Base-by-base conservation (phyloP, 1,140 invertebrate species). In the Macrosteles quadrilineatus region DNA sequence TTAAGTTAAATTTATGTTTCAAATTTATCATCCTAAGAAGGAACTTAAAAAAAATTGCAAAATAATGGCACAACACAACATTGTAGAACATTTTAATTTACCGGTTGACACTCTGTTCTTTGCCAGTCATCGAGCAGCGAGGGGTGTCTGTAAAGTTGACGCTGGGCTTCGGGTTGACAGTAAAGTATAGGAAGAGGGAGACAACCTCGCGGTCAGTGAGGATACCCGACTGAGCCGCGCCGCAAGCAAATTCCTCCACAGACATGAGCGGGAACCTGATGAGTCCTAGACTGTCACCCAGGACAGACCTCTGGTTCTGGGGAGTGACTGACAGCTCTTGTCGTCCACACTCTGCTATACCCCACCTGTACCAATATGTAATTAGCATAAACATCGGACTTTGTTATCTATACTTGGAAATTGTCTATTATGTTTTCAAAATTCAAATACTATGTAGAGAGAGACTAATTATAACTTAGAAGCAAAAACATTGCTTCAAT, bases 221-320 rank as follows among this genome's bases (percentile, higher is more conserved):
- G 21, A 96, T 80, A 17, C 90, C 88, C 74, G 87, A 89, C 75
- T 91, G 89, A 4, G 92, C 93, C 11, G 92, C 88, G 4, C 90
- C 89, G 75, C 87, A 85, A 0, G 93, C 93, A 82, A 96, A 96
- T 79, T 96, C 93, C 77, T 94, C 90, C 1, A 93, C 88, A 0
- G 88, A 90, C 93, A 96, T 96, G 2, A 95, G 80, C 2, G 94
- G 93, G 80, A 94, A 96, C 29, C 94, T 82, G 71, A 96, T 89
- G 0, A 93, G 82, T 40, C 86, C 84, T 50, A 95, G 83, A 17
- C 90, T 88, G 62, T 84, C 76, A 0, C 88, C 88, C 0, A 95
- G 79, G 0, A 93, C 87, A 62, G 81, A 78, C 71, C 92, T 80
- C 75, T 91, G 87, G 80, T 94, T 92, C 70, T 88, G 87, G 0